phyloP scores from a whole-genome alignment of 2,888 invertebrate species.

The Melitaea athalia region DNA sequence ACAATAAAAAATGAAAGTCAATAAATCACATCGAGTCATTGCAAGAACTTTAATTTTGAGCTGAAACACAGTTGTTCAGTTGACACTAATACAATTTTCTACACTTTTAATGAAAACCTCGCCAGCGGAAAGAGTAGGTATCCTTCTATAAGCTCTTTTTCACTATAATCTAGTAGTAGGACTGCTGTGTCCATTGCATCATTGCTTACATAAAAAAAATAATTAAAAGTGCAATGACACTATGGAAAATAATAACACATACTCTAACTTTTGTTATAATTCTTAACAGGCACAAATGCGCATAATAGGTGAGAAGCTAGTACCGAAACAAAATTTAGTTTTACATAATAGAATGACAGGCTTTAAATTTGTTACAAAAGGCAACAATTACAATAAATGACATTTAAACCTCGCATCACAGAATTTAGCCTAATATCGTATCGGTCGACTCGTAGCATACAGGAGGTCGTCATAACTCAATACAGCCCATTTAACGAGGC shows the following conservation, averaged over 20 bases:
- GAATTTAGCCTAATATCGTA: slow-evolving; percentile 61
- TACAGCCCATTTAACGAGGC: slow-evolving; percentile 50
- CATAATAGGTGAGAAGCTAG: slow-evolving; percentile 69
- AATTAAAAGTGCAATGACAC: slow-evolving; percentile 64
- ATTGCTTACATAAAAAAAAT: slow-evolving; percentile 56
- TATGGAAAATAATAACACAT: slow-evolving; percentile 55
- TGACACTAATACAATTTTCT: slow-evolving; percentile 28
- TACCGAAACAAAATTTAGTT: slow-evolving; percentile 67
- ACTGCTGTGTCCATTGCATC: slow-evolving; percentile 62
- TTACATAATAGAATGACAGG: slow-evolving; percentile 56
- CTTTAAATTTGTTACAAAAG: slow-evolving; percentile 52
- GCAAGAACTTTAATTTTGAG: slow-evolving; percentile 45
- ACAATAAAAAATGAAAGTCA: slow-evolving; percentile 69
- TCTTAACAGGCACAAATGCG: slow-evolving; percentile 72
- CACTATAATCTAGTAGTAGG: slow-evolving; percentile 54
- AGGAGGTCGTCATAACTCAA: slow-evolving; percentile 51
- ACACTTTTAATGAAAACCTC: slow-evolving; percentile 47
- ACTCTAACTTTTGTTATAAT: slow-evolving; percentile 64
- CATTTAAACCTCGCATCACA: slow-evolving; percentile 47
- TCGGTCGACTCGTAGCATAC: slow-evolving; percentile 62
- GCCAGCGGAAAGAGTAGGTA: slow-evolving; percentile 52
- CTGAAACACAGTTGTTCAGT: slow-evolving; percentile 41
- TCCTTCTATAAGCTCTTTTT: slow-evolving; percentile 37
- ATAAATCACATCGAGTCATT: slow-evolving; percentile 61
- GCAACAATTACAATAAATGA: slow-evolving; percentile 32